Evolutionary conservation across 2,113 vertebrate genomes (phyloP).

Genomic region (Albula glossodonta): DNA sequence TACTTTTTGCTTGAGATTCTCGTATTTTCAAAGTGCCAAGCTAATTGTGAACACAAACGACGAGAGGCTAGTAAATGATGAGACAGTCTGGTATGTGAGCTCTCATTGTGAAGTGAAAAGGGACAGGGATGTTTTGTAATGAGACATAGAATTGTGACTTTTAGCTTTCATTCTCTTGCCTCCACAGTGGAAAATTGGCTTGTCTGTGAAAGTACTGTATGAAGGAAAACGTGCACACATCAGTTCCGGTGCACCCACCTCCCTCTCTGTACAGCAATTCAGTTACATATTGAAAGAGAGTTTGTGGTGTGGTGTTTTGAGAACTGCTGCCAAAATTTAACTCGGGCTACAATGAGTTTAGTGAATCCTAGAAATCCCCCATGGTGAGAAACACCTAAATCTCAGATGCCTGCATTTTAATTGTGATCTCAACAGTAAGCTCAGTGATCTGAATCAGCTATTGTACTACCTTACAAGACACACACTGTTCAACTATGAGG

Average conservation of each 20-base stretch:
- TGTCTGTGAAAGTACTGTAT: neutral
- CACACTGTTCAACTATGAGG: neutral
- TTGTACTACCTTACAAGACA: neutral
- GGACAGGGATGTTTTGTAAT: no score
- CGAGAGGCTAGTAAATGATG: no score
- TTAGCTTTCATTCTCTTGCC: no score
- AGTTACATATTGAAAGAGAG: neutral
- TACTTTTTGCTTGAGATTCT: no score
- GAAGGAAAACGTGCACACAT: neutral
- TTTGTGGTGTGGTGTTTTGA: neutral
- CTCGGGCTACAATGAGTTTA: neutral
- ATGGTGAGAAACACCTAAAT: neutral
- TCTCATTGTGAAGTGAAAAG: no score
- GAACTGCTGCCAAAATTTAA: neutral
- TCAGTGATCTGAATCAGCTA: neutral
- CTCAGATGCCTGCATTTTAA: neutral
- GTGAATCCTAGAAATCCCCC: neutral
- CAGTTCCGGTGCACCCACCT: neutral
- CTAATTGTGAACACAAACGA: no score
- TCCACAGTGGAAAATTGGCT: no score
- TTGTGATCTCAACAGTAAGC: neutral
- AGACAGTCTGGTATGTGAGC: no score
- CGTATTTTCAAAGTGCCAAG: no score
- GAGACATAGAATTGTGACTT: no score
- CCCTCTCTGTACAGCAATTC: neutral